Base-by-base conservation (phyloP, 1,140 invertebrate species). In the Drosophila ercepeae region DNA sequence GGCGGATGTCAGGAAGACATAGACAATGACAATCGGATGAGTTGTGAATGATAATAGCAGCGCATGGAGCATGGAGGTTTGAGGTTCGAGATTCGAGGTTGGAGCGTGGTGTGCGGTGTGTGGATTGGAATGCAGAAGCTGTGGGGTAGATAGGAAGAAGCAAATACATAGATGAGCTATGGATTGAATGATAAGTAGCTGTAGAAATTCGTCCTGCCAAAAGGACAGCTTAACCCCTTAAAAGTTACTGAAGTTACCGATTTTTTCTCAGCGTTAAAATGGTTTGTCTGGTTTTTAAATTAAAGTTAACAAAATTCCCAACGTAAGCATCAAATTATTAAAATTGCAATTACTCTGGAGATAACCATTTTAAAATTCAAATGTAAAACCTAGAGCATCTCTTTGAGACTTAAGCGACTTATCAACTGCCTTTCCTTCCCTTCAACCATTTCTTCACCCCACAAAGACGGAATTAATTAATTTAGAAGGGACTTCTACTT, bases 21-120 rank as follows among this genome's bases (percentile, higher is more conserved):
- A 86, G 79, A 86, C 81, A 86, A 86, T 84, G 76, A 75, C 76
- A 86, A 88, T 88, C 82, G 82, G 82, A 86, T 86, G 81, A 86
- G 82, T 86, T 88, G 82, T 76, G 81, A 86, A 86, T 86, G 81
- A 88, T 86, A 86, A 86, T 86, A 73, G 64, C 44, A 73, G 64
- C 44, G 36, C 36, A 39, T 39, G 36, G n/a, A 14, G 36, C 36
- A 5, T 16, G 64, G 48, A 25, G 18, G 7, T 21, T 21, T 2
- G 27, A 8, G 27, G 7, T 2, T 29, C 6, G 27, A 21, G 21
- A 2, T 2, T 42, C 7, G 27, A 8, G 27, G 27, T 2, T 29
- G 27, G 27, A 21, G 21, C 21, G 21, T 42, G 46, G 32, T 29
- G 14, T 16, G n/a, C 29, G 16, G 23, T 25, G 57, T 59, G 55